Evolutionary conservation across 2,797 vertebrate genomes (phyloP).

Genomic region (Numenius phaeopus): DNA sequence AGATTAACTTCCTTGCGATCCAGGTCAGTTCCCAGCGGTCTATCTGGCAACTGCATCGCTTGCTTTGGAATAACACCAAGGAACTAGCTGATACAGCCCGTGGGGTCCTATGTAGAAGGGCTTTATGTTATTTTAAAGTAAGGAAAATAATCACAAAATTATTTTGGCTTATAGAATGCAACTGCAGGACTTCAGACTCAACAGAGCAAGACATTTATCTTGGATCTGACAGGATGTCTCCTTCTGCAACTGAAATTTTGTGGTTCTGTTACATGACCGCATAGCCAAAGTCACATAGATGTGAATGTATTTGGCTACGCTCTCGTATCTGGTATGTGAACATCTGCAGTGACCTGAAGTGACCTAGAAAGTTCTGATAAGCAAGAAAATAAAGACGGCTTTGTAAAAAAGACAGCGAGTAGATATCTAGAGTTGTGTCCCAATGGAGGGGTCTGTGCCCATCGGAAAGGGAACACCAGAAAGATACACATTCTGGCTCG

Average conservation of each 20-base stretch:
- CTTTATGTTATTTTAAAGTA: not conserved
- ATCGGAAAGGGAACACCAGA: not conserved
- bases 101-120: not conserved
- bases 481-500: not conserved
- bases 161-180: not conserved
- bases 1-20: not conserved
- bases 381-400: not conserved
- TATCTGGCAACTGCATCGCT: not conserved
- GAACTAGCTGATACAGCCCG: not conserved
- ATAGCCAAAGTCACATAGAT: not conserved
- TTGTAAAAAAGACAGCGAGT: not conserved
- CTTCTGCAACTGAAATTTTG: not conserved
- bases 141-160: constrained; percentile 7
- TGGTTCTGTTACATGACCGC: not conserved
- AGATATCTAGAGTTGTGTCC: not conserved
- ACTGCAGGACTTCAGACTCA: not conserved
- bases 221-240: not conserved
- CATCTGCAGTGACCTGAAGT: not conserved
- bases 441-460: rapidly evolving
- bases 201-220: not conserved
- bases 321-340: not conserved
- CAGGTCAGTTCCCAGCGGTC: not conserved
- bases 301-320: not conserved
- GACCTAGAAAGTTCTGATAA: not conserved
- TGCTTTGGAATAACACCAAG: constrained; percentile 15